A percentile compares a stretch with the other conserved stretches of the same genome.
Evolutionary conservation across 2,888 invertebrate genomes (phyloP).

Genomic region (Sycophila texana): DNA sequence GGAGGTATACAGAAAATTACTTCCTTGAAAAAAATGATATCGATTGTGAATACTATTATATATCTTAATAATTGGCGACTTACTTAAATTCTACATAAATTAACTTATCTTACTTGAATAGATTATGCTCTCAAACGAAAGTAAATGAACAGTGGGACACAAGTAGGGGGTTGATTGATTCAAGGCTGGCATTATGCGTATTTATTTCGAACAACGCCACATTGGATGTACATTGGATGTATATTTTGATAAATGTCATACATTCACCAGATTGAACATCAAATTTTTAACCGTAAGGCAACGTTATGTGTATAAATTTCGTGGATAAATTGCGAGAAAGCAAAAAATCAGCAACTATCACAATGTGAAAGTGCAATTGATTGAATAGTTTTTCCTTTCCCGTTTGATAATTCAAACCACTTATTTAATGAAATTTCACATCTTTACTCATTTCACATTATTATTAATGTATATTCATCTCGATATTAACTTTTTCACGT

Average conservation of each 20-base stretch:
- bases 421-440: too few relatives aligned
- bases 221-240: neutral
- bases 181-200: neutral
- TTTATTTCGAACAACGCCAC: neutral
- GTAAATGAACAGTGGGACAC: neutral
- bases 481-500: too few relatives aligned
- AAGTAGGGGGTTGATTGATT: neutral
- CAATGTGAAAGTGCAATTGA: neutral
- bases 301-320: neutral
- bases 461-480: too few relatives aligned
- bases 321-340: slow-evolving; percentile 9
- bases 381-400: neutral
- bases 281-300: slow-evolving; percentile 16
- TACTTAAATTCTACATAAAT: neutral
- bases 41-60: slow-evolving; percentile 13
- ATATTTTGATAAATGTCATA: neutral
- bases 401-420: too few relatives aligned
- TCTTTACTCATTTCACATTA: too few relatives aligned
- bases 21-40: neutral
- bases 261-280: neutral
- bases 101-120: neutral
- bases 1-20: too few relatives aligned
- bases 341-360: slow-evolving; percentile 16
- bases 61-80: neutral
- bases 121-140: neutral